A percentile compares a stretch with the other conserved stretches of the same genome.
These are phyloP conservation scores for Heterohyrax brucei DNA, from an alignment of 2,797 vertebrate genomes.

Conservation along the genomic window DNA sequence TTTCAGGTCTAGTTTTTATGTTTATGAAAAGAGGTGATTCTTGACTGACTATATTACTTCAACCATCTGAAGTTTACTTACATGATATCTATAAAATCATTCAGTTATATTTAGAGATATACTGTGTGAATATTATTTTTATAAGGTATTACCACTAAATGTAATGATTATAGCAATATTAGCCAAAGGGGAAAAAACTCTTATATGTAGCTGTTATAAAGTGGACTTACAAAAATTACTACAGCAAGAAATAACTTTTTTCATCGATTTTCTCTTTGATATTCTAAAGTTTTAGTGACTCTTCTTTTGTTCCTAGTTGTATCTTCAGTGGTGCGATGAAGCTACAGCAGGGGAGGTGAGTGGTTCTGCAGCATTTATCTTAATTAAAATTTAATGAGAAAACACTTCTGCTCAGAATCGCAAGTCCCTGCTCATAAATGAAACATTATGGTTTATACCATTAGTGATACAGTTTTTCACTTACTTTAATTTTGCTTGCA, in stretches of 20 bases:
- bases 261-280: slow-evolving; percentile 83
- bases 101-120: slow-evolving; percentile 60
- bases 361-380: slow-evolving; percentile 96
- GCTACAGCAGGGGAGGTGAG: slow-evolving; percentile 95
- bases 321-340: slow-evolving; percentile 99
- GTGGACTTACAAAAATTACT: slow-evolving; percentile 76
- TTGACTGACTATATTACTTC: slow-evolving; percentile 64
- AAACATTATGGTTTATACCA: slow-evolving; percentile 95
- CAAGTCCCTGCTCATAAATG: slow-evolving; percentile 97
- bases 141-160: slow-evolving; percentile 64
- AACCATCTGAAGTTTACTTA: slow-evolving; percentile 60
- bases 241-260: slow-evolving; percentile 84
- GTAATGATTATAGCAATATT: slow-evolving; percentile 55
- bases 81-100: slow-evolving; percentile 49
- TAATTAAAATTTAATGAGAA: slow-evolving; percentile 99
- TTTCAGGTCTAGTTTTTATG: slow-evolving; percentile 62
- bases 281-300: slow-evolving; percentile 88
- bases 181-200: background rate
- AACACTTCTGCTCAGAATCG: slow-evolving; percentile 94
- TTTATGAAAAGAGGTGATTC: slow-evolving; percentile 55
- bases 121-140: slow-evolving; percentile 72
- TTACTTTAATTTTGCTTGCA: slow-evolving; percentile 92
- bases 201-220: slow-evolving; percentile 59
- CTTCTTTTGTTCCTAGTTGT: slow-evolving; percentile 94
- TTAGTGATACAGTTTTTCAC: slow-evolving; percentile 94